phyloP scores from a whole-genome alignment of 2,888 invertebrate species.

The Crocallis elinguaria region DNA sequence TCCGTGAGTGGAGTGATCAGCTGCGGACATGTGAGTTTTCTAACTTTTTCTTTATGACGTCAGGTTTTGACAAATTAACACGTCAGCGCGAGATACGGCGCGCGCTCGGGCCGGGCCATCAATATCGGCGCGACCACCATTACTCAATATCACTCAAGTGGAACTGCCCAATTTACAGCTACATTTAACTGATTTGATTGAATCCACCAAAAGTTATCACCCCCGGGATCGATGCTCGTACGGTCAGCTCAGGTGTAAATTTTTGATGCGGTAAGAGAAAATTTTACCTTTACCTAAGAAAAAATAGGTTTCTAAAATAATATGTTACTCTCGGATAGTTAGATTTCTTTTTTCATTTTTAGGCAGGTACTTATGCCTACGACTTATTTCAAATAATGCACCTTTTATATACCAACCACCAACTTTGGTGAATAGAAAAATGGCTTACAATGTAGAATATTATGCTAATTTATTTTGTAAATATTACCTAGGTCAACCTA shows the following conservation, averaged over 20 bases:
- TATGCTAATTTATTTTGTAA: too few species aligned
- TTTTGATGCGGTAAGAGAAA: slow-evolving; percentile 22
- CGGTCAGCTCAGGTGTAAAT: slow-evolving; percentile 40
- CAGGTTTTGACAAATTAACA: slow-evolving; percentile 77
- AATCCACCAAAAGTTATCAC: slow-evolving; percentile 74
- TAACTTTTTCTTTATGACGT: slow-evolving; percentile 71
- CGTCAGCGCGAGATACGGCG: slow-evolving; percentile 68
- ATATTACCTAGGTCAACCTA: too few species aligned
- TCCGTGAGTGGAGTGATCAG: slow-evolving; percentile 30
- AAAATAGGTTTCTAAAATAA: too few species aligned
- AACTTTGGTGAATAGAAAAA: too few species aligned
- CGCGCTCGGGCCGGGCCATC: slow-evolving; percentile 67
- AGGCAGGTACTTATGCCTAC: too few species aligned
- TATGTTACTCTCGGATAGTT: too few species aligned
- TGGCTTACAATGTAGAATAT: too few species aligned
- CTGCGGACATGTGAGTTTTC: slow-evolving; percentile 49
- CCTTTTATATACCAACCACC: too few species aligned
- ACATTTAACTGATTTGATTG: slow-evolving; percentile 82
- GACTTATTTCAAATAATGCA: too few species aligned
- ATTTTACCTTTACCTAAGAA: neutral
- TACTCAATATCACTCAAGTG: slow-evolving; percentile 81
- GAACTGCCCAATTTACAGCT: slow-evolving; percentile 82
- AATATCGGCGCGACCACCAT: slow-evolving; percentile 74
- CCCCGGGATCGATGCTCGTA: slow-evolving; percentile 44
- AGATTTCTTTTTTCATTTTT: too few species aligned